Base-by-base conservation (phyloP, 2,888 invertebrate species). In the Caenorhabditis sp. region DNA sequence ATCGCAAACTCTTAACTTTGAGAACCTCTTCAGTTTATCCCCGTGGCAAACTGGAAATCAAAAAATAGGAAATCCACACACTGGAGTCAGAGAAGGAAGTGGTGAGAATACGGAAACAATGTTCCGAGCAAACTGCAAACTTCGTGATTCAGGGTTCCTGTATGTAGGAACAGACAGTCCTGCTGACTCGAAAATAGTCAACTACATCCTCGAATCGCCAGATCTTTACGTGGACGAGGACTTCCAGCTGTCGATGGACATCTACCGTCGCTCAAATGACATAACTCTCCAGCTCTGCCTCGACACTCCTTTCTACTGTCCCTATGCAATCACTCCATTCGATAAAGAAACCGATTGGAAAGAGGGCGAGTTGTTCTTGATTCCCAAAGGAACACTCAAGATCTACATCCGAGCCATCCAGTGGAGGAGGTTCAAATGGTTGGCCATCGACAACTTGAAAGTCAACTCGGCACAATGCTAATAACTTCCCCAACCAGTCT, bases 381-480 rank as follows among this genome's bases (percentile, higher is more conserved):
- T 89, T 44, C 87, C 88, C 13, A 80, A 80, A 22, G 80, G 74
- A 9, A 87, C 87, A 0, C 72, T 81, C 22, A 71, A 89, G 84
- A 67, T 89, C 9, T 88, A 79, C 76, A 86, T 89, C 37, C 80
- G 86, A 56, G 89, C 89, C 1, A 89, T 87, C 28, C 89, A 89
- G 72, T 88, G 88, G 89, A 87, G 87, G 64, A 74, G 83, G 55
- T 88, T 88, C 85, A 89, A 89, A 58, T 89, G 89, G 89, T 68
- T 89, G 20, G 89, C 89, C 3, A 87, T 89, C 44, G 88, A 88
- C 70, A 89, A 89, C 69, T 68, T 89, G 26, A 71, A 70, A 37
- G 74, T 85, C 15, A 56, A 50, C 24, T 72, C 82, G 1, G 28
- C 53, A 1, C 44, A 61, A 15, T 82, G 82, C 24, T 77, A 32